Percentiles rank a stretch among this genome's conserved stretches.
Evolutionary conservation across 2,113 vertebrate genomes (phyloP).

Genomic region (Toxostoma redivivum): DNA sequence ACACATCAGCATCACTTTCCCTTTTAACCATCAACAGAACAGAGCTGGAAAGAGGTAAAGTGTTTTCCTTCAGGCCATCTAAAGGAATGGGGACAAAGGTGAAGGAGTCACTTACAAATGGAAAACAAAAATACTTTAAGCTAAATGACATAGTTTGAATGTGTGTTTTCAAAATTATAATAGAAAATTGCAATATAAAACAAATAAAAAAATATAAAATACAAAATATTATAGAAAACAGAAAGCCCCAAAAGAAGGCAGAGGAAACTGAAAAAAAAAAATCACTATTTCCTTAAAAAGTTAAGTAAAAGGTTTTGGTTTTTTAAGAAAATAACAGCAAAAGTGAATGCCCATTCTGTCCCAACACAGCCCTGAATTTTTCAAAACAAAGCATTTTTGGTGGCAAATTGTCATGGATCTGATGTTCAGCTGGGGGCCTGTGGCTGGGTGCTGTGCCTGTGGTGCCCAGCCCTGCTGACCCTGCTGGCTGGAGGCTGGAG

Average conservation of each 20-base stretch:
- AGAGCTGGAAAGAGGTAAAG: not conserved
- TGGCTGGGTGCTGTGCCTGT: not conserved
- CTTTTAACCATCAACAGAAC: not conserved
- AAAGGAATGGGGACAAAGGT: not conserved
- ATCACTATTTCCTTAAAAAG: no score
- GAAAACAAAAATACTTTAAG: not conserved
- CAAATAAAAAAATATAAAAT: no score
- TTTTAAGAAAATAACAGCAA: no score
- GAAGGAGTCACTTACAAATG: not conserved
- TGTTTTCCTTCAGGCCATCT: not conserved
- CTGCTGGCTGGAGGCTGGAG: fast-evolving
- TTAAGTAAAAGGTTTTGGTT: no score
- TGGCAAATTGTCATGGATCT: fast-evolving
- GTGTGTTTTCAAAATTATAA: not conserved
- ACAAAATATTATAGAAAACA: no score
- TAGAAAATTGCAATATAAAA: not conserved
- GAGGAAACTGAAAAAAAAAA: no score
- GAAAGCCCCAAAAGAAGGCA: no score
- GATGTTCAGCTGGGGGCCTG: not conserved
- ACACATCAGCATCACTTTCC: not conserved
- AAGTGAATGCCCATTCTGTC: no score
- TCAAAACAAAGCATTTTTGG: not conserved
- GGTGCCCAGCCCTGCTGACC: not conserved
- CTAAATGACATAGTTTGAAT: not conserved
- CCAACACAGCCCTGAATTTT: no score